phyloP scores from a whole-genome alignment of 1,140 invertebrate species.

The Saccostrea echinata region DNA sequence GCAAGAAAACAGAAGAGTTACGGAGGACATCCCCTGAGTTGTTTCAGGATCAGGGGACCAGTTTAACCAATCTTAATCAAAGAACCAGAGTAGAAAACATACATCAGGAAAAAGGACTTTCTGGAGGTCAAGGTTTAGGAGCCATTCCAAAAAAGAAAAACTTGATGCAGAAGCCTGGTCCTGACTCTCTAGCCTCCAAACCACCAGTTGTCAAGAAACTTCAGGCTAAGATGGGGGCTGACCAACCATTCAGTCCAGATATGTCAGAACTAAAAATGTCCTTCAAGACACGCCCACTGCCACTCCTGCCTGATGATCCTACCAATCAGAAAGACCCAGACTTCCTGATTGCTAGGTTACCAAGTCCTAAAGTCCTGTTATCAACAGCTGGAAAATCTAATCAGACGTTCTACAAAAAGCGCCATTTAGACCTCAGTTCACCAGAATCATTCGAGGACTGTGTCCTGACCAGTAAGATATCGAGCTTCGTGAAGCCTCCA shows the following conservation, averaged over 20 bases:
- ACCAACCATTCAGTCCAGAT: background rate
- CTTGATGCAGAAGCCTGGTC: too few species aligned
- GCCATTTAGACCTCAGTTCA: slow-evolving; percentile 64
- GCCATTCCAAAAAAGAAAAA: slow-evolving; percentile 14
- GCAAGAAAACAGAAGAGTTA: slow-evolving; percentile 25
- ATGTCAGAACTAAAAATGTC: slow-evolving; percentile 7
- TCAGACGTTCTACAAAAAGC: slow-evolving; percentile 59
- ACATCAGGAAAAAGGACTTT: background rate
- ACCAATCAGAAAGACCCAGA: background rate
- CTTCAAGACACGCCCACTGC: background rate
- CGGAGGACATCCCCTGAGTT: slow-evolving; percentile 35
- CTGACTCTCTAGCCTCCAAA: background rate
- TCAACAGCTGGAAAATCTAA: slow-evolving; percentile 54
- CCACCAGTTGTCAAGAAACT: background rate
- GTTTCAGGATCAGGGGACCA: background rate
- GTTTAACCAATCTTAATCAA: background rate
- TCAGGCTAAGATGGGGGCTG: background rate
- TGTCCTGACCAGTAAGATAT: slow-evolving; percentile 53
- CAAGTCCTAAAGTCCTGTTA: slow-evolving; percentile 74
- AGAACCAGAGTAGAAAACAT: background rate
- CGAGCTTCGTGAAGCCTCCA: slow-evolving; percentile 63
- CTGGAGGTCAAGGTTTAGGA: background rate
- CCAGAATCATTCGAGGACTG: slow-evolving; percentile 51
- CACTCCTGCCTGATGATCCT: background rate
- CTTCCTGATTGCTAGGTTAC: slow-evolving; percentile 58